Percentiles rank a stretch among this genome's conserved stretches.
phyloP scores from a whole-genome alignment of 2,888 invertebrate genomes.

The Meganola albula region DNA sequence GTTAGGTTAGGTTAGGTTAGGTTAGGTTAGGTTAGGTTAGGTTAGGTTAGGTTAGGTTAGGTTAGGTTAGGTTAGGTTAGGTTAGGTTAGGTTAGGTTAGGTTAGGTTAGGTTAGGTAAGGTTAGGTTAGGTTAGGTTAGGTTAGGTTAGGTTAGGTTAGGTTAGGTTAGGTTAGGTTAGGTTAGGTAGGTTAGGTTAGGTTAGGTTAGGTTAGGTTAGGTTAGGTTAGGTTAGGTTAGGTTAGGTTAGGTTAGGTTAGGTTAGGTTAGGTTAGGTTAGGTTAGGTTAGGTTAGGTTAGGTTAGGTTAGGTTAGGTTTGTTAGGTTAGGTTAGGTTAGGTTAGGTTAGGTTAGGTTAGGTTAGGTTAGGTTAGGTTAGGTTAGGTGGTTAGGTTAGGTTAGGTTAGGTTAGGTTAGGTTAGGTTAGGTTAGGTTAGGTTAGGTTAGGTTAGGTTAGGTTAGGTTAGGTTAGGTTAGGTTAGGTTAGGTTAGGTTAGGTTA shows the following conservation, averaged over 20 bases:
- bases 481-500: conserved; percentile 1
- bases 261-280: conserved; percentile 1
- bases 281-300: conserved; percentile 1
- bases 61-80: background rate
- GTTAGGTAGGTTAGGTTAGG: too few species aligned
- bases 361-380: conserved; percentile 1
- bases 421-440: conserved; percentile 1
- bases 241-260: conserved; percentile 1
- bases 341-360: conserved; percentile 1
- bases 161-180: conserved; percentile 1
- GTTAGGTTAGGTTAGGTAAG: conserved; percentile 1
- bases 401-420: conserved; percentile 1
- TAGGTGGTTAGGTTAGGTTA: too few species aligned
- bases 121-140: conserved; percentile 1
- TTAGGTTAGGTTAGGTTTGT: conserved; percentile 1
- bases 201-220: conserved; percentile 1
- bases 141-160: conserved; percentile 1
- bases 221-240: conserved; percentile 1
- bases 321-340: conserved; percentile 1
- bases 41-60: background rate
- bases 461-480: conserved; percentile 1
- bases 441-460: conserved; percentile 1
- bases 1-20: background rate
- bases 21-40: background rate
- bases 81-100: conserved; percentile 1